These are phyloP conservation scores for Neomonachus schauinslandi DNA, from an alignment of 2,113 vertebrate species.

Conservation along the genomic window DNA sequence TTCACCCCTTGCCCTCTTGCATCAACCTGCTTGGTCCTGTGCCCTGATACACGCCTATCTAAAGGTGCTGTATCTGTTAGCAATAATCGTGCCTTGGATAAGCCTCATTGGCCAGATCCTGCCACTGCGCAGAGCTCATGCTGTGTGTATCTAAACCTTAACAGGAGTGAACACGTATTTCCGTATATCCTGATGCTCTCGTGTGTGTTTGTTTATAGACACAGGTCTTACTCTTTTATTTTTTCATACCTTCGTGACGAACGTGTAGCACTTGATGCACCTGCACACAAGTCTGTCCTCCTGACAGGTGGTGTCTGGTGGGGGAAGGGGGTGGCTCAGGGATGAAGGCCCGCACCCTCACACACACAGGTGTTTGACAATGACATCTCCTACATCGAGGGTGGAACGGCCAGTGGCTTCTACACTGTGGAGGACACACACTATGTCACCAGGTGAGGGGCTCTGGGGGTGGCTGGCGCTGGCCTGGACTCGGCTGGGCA, in stretches of 20 bases:
- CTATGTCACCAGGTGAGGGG: constrained; percentile 90
- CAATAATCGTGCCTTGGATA: no score
- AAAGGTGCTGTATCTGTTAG: no score
- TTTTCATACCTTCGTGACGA: not conserved
- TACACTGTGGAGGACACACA: constrained; percentile 96
- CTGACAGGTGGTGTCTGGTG: not conserved
- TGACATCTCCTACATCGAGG: constrained; percentile 97
- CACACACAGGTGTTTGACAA: constrained; percentile 93
- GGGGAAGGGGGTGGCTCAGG: not conserved
- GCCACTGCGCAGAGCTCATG: no score
- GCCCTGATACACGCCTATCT: rapidly evolving
- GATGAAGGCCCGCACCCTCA: not conserved
- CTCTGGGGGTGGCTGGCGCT: rapidly evolving
- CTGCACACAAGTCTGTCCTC: not conserved
- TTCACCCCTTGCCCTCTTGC: not conserved
- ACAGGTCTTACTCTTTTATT: no score
- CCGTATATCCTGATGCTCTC: no score
- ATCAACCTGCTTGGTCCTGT: not conserved
- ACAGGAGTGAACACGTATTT: not conserved
- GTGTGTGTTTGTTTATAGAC: not conserved
- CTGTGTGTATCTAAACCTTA: not conserved
- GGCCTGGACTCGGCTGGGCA: not conserved
- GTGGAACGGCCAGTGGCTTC: constrained; percentile 96
- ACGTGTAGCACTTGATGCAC: not conserved
- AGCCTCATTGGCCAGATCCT: no score